These are phyloP conservation scores for Coryphaenoides rupestris DNA, from an alignment of 2,113 vertebrate genomes.

Conservation along the genomic window DNA sequence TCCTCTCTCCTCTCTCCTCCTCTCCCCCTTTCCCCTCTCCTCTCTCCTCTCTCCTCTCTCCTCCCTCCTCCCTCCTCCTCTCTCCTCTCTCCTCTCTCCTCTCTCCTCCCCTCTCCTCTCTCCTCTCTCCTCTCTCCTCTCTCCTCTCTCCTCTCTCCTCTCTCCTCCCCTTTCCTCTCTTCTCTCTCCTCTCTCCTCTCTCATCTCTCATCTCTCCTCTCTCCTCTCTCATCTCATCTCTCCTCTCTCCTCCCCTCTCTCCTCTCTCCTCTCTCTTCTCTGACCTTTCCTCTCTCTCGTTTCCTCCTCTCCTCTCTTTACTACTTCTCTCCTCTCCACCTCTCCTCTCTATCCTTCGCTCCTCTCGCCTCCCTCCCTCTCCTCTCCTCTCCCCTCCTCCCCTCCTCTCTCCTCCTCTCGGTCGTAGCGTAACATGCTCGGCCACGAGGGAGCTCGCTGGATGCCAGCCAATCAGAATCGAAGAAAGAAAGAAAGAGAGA, in stretches of 20 bases:
- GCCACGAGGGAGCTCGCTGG: no score
- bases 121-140: neutral
- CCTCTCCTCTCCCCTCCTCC: neutral
- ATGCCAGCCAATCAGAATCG: no score
- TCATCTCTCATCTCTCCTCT: neutral
- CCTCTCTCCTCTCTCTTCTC: neutral
- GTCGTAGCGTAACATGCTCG: no score
- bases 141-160: neutral
- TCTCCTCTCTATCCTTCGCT: neutral
- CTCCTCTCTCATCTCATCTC: neutral
- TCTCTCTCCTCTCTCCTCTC: neutral
- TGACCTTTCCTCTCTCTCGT: neutral
- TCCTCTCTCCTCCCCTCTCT: neutral
- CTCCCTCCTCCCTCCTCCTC: neutral
- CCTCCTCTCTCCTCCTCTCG: constrained; percentile 3
- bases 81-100: neutral
- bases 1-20: neutral
- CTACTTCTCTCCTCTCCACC: neutral
- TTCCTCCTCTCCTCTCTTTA: neutral
- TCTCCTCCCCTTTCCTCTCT: neutral
- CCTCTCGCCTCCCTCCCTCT: neutral
- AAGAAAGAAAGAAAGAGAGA: no score
- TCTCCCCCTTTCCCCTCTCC: neutral
- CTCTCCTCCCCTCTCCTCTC: neutral
- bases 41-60: neutral